Base-by-base conservation (phyloP, 1,140 invertebrate species). In the Idris sp. region DNA sequence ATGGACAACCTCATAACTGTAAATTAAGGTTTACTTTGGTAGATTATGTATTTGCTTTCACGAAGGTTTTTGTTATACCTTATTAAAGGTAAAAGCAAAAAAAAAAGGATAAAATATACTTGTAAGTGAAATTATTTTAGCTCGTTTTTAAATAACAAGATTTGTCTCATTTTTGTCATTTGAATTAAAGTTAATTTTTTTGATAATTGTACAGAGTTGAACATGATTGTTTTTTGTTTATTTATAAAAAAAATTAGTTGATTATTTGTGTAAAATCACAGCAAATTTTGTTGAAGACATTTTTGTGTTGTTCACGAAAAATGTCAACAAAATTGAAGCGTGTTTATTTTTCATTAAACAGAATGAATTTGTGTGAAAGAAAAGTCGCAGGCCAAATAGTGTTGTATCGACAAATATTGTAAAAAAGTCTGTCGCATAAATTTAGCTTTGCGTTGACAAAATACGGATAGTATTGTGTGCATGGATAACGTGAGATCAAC, bases 401-500 rank as follows among this genome's bases (percentile, higher is more conserved):
- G 36, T 40, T 54, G 61, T 67, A 54, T 67, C 48, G 62, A 26
- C 53, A 48, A 59, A 59, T 74, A 61, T 74, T 31, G 40, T 41
- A 40, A 13, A 59, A 67, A 74, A 67, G 62, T 74, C 62, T 46
- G 40, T 28, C 38, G 62, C 61, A 74, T 74, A 74, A 67, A 74
- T 74, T 74, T 67, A 53, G 67, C 56, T 61, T 67, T 51, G 36
- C 41, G 36, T 58, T 65, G 59, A 58, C 54, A 67, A 62, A 67
- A 62, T 44, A 53, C 62, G 56, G 61, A 43, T 56, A 56, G 41
- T 54, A 25, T 35, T 41, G 61, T 59, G 53, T 30, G 25, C n/a
- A 25, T 36, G 71, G 35, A 68, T 74, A 74, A 74, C 43, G 49
- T 48, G 49, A 74, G 62, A 74, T 74, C 62, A 74, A 54, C 54